These are phyloP conservation scores for Nematolebias whitei DNA, from an alignment of 2,113 vertebrate genomes.

Conservation along the genomic window DNA sequence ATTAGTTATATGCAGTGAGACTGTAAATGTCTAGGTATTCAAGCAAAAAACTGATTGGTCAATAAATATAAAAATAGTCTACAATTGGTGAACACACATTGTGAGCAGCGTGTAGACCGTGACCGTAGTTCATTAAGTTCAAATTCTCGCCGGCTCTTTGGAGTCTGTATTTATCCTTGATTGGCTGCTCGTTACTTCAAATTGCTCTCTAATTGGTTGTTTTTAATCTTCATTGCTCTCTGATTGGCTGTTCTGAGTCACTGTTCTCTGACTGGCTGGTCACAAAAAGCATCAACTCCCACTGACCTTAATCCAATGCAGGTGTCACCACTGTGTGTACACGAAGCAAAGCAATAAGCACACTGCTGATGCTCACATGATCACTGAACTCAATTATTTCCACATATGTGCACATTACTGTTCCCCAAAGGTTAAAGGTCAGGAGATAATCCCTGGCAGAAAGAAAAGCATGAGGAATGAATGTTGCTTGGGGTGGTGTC, in stretches of 20 bases:
- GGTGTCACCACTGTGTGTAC: constrained; percentile 46
- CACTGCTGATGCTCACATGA: constrained; percentile 20
- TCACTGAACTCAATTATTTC: constrained; percentile 21
- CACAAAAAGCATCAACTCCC: constrained; percentile 38
- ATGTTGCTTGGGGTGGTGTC: constrained; percentile 36
- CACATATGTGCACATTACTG: constrained; percentile 44
- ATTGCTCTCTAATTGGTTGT: constrained; percentile 49
- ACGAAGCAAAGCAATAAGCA: constrained; percentile 42
- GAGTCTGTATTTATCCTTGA: constrained; percentile 14
- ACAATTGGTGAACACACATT: no score
- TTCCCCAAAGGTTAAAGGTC: constrained; percentile 53
- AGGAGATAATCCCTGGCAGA: constrained; percentile 35
- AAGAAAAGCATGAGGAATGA: constrained; percentile 1
- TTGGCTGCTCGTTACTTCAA: constrained; percentile 38
- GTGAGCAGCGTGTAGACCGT: no score
- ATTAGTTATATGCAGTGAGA: no score
- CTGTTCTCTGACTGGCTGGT: constrained; percentile 55
- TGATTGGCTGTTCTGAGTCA: constrained; percentile 1
- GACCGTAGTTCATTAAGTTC: constrained; percentile 1
- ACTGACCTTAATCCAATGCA: constrained; percentile 63
- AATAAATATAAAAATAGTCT: no score
- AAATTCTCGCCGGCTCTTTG: constrained; percentile 20
- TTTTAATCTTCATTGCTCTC: background rate
- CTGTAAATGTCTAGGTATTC: no score
- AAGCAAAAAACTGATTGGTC: no score